phyloP scores from a whole-genome alignment of 2,888 invertebrate species.

The Adela reaumurella region DNA sequence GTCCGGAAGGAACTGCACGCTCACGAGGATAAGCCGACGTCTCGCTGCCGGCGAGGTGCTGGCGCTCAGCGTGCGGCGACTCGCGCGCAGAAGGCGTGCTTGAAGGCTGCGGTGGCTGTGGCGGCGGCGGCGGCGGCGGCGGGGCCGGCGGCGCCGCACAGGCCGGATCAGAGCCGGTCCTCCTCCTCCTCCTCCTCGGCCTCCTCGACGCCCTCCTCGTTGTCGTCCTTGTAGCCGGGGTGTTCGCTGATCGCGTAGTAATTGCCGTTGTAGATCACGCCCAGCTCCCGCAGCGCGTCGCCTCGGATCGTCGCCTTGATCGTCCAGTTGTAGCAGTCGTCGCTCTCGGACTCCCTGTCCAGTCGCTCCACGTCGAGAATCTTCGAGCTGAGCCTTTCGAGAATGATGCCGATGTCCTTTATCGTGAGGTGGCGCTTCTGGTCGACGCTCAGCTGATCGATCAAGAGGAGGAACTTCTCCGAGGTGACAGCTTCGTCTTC shows the following conservation, averaged over 20 bases:
- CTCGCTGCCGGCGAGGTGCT: conserved; percentile 11
- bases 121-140: conserved; percentile 39
- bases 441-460: conserved; percentile 89
- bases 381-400: conserved; percentile 88
- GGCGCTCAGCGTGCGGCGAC: conserved; percentile 32
- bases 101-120: conserved; percentile 21
- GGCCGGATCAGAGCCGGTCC: conserved; percentile 60
- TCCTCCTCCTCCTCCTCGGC: conserved; percentile 81
- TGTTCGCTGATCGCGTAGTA: conserved; percentile 94
- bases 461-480: conserved; percentile 88
- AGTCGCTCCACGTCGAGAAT: conserved; percentile 90
- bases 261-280: conserved; percentile 92
- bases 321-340: conserved; percentile 95
- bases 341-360: conserved; percentile 88
- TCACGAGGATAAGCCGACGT: conserved; percentile 11
- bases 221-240: conserved; percentile 88
- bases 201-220: conserved; percentile 81
- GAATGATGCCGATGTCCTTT: conserved; percentile 92
- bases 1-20: conserved; percentile 9
- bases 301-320: conserved; percentile 93
- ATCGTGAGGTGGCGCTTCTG: conserved; percentile 90
- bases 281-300: conserved; percentile 84
- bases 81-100: conserved; percentile 19
- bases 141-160: conserved; percentile 49
- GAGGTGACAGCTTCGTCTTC: conserved; percentile 87